A percentile compares a stretch with the other conserved stretches of the same genome.
phyloP scores from a whole-genome alignment of 2,888 invertebrate genomes.

The Scaptomyza polygonia region DNA sequence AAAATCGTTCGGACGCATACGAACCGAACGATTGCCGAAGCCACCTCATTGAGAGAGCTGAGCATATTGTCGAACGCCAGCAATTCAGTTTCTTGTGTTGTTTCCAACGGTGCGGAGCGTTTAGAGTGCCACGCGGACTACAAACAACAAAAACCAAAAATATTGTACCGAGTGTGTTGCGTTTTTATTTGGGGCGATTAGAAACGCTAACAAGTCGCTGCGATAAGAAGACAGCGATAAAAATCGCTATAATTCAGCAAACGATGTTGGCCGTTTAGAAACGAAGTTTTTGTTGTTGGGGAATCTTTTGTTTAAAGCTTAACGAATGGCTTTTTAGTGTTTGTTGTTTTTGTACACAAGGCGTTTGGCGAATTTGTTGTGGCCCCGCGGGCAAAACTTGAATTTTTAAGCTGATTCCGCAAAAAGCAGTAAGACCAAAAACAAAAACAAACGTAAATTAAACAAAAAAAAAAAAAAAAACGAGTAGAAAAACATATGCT shows the following conservation, averaged over 20 bases:
- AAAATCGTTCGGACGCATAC: constrained; percentile 10
- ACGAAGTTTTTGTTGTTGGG: constrained; percentile 34
- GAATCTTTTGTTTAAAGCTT: constrained; percentile 52
- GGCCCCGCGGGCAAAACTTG: constrained; percentile 73
- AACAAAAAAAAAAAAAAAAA: constrained; percentile 15
- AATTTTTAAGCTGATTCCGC: constrained; percentile 78
- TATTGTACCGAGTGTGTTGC: constrained; percentile 10
- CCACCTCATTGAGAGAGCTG: constrained; percentile 16
- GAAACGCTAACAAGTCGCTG: constrained; percentile 49
- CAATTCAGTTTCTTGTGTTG: constrained; percentile 60
- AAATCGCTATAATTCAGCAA: constrained; percentile 54
- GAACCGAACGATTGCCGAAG: constrained; percentile 37
- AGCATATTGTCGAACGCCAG: constrained; percentile 15
- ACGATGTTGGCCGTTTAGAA: constrained; percentile 23
- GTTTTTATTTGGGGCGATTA: constrained; percentile 37
- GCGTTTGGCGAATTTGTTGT: constrained; percentile 41
- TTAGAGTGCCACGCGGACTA: constrained; percentile 18
- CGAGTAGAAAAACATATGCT: constrained; percentile 43
- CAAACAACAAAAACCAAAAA: too few species aligned
- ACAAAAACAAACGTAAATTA: constrained; percentile 25
- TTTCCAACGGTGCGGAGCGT: constrained; percentile 58
- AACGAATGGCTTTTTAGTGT: constrained; percentile 53
- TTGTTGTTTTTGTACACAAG: constrained; percentile 36
- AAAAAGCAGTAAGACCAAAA: constrained; percentile 42
- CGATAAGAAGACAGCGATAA: constrained; percentile 53